Conservation (phyloP, 2,113 vertebrate genomes). For the Nothocercus nigrocapillus region DNA sequence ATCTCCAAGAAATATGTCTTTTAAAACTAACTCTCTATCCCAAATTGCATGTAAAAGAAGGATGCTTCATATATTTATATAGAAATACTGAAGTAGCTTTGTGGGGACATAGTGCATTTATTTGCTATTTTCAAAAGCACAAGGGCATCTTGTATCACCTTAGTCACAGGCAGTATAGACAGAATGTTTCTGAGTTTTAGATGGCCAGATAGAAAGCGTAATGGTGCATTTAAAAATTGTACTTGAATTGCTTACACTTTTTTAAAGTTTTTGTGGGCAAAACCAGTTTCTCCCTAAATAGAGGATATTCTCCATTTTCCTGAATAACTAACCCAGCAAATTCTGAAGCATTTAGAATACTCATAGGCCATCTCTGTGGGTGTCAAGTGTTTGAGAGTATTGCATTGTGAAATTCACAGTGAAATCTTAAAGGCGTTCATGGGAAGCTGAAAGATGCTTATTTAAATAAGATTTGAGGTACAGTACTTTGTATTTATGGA, state of each 20-base stretch:
- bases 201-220: background rate
- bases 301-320: background rate
- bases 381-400: background rate
- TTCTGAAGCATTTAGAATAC: background rate
- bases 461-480: background rate
- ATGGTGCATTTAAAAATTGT: background rate
- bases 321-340: background rate
- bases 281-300: background rate
- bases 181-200: background rate
- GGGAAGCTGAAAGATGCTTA: background rate
- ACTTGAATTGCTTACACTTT: background rate
- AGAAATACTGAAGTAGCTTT: background rate
- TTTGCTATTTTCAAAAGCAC: background rate
- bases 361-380: background rate
- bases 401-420: background rate
- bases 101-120: background rate
- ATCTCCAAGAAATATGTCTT: background rate
- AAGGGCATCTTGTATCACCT: background rate
- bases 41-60: background rate
- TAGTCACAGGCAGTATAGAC: background rate
- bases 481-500: background rate
- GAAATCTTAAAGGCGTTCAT: background rate
- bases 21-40: background rate
- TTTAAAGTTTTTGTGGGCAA: background rate
- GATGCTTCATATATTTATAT: background rate